Evolutionary conservation across 2,888 invertebrate species (phyloP), one percentile per base, ranked within the genome.

Genomic region (Nemurella pictetii): DNA sequence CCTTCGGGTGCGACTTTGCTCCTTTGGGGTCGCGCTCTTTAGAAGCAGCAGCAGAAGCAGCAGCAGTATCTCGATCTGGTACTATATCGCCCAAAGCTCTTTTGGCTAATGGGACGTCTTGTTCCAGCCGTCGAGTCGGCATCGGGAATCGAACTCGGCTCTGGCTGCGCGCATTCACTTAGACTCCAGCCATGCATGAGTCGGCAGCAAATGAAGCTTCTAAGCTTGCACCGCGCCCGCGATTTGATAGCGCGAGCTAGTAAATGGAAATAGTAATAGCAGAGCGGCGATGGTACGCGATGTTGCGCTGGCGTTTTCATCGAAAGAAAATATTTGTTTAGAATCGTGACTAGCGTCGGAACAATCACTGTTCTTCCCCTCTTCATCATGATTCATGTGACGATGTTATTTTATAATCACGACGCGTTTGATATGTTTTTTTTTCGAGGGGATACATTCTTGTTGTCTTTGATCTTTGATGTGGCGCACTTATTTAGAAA

Each of bases 101-200:
- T 55, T 55, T 28, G 72, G 55, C 82, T 82, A 82, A 82, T 82
- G 82, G 82, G 82, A 82, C 82, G 82, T 82, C 82, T 15, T 82
- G 82, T 82, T 72, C 82, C 29, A 55, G 72, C 72, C 55, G 82
- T 72, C 55, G 55, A 26, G 4, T 29, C 29, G 55, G 20, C 72
- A 82, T 82, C 82, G 82, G 82, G 82, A 82, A 82, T 82, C 82
- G 82, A 82, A 82, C 55, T 82, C 82, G 78, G 78, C 28, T 30
- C 26, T 25, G 27, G 55, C 55, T n/a, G 55, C 55, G 20, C 55
- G 28, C 75, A 29, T 78, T 30, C 28, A 29, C 78, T 78, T 27
- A n/a, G 78, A n/a, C 4, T 29, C n/a, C 30, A 29, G 5, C 3
- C 78, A 29, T 29, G 78, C 29, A 30, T 78, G 78, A 78, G 27